Evolutionary conservation across 2,888 invertebrate genomes (phyloP), one percentile per base, ranked within the genome.

Genomic region (Leucania comma): DNA sequence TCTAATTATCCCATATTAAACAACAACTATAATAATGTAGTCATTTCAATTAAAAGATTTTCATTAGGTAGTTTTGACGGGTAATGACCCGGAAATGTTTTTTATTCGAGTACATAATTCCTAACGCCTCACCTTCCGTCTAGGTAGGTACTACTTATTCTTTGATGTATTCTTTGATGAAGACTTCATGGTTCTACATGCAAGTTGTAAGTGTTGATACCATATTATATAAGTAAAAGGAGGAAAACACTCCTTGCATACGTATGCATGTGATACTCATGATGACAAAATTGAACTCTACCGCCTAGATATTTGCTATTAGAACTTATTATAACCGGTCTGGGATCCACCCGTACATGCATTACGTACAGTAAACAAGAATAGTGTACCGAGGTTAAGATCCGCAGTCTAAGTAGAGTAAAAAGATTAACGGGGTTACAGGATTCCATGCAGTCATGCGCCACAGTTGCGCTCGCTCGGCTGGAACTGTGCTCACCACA

Each of bases 391-490:
- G 85, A 91, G 91, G 89, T 92, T 86, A 93, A 93, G 89, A 92
- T 90, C 90, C 91, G 89, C 91, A 84, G 88, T 72, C 83, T 85
- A 89, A 90, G 86, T 81, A 85, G 88, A 91, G 89, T 90, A 94
- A 93, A 94, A 94, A 92, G 90, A 92, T 88, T 92, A 94, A 93
- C 92, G 93, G 92, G 86, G 89, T 90, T 89, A 90, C 92, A 91
- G 91, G 93, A 93, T 92, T 92, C 93, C 91, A 86, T 69, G 83
- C 85, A 83, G 86, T 78, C 72, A 66, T 68, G 70, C 77, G 74
- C 73, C 80, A 71, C 12, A 48, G 59, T 53, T 78, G 88, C 72
- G 80, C 64, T 12, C 53, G 68, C 48, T 56, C 64, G 51, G 77
- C 65, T 72, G 59, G 72, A 72, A 78, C 61, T 56, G 65, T 51